Evolutionary conservation across 2,113 vertebrate species (phyloP), one percentile per base, ranked within the genome.

Genomic region (Fulmarus glacialis): DNA sequence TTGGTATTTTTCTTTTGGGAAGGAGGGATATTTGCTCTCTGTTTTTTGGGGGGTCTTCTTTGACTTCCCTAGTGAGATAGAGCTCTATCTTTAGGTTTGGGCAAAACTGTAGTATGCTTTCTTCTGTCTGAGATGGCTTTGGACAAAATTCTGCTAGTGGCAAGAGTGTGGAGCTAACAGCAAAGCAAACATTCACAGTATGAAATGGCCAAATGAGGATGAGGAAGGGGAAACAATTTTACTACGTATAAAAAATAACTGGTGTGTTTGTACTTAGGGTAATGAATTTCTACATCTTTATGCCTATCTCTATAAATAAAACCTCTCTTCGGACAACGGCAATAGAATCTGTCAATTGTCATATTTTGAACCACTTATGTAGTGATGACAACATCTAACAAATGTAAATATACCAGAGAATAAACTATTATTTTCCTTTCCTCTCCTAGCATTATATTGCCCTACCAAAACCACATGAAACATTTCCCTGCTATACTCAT

Each of bases 171-270:
- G 62, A 63, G 4, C 23, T 38, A 3, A 32, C 47, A 59, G 48
- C 56, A 58, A 72, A 63, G 48, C 48, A 79, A 47, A 40, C 1
- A 1, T 20, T 34, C 7, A 12, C 12, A 4, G 38, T 9, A 5
- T 9, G 40, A 62, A 93, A 63, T 18, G 53, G 40, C 9, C 36
- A 60, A 52, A 36, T 9, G 29, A 68, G 29, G 45, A 22, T 23
- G 15, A 79, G 15, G 27, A 30, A 47, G 16, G 26, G 6, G 26
- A 79, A 87, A 50, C 38, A 14, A 42, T 53, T 74, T 55, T 38
- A 23, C 11, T 58, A 1, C 0, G 1, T 7, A 1, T 6, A 6
- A 63, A 56, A 77, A 73, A 13, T 18, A 74, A 22, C 12, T 21
- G 27, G 4, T 66, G 6, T 11, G 6, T 78, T 68, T 86, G 30